Base-by-base conservation (phyloP, 2,888 invertebrate genomes). In the Cataglyphis rosenhaueri region DNA sequence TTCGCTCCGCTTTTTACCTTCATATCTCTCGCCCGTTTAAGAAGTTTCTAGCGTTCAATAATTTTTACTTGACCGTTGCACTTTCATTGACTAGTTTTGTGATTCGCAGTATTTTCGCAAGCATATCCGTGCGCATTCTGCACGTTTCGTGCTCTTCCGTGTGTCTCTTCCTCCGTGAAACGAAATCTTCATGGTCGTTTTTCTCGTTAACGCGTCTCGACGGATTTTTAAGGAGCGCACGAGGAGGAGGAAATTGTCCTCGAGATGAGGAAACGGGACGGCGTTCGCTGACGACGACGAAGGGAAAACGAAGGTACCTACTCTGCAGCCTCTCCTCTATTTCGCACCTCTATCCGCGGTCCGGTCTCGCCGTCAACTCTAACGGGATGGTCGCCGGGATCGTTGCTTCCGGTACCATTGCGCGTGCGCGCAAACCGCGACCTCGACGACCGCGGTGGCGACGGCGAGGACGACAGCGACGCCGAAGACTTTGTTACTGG, bases 61-160 rank as follows among this genome's bases (percentile, higher is more conserved):
- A 92, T 90, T 88, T 90, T 93, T 91, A 92, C 92, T 91, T 92
- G 92, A 94, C 92, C 92, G 94, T 94, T 94, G 94, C 94, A 94
- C 94, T 94, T 94, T 94, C 92, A 94, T 94, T 94, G 94, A 94
- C 94, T 94, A 94, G 94, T 94, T 94, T 93, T 93, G 93, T 91
- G 93, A 91, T 90, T 89, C 84, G 79, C 85, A 89, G 87, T 88
- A 85, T 88, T 83, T 86, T 82, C 87, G 88, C 87, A 87, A 87
- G 87, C 86, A 75, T 82, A 76, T 74, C 76, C 88, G 81, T 29
- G 29, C 29, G 29, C 29, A 29, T 29, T 29, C 29, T 29, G 82
- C 74, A 84, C 85, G 35, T 52, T 68, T 35, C 64, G 12, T 64
- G 5, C 55, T 32, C 35, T 35, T 52, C 44, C 41, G 5, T 61